A percentile compares a stretch with the other conserved stretches of the same genome.
These are phyloP conservation scores for Trachelus tabidus DNA, from an alignment of 2,888 invertebrate species.

Conservation along the genomic window DNA sequence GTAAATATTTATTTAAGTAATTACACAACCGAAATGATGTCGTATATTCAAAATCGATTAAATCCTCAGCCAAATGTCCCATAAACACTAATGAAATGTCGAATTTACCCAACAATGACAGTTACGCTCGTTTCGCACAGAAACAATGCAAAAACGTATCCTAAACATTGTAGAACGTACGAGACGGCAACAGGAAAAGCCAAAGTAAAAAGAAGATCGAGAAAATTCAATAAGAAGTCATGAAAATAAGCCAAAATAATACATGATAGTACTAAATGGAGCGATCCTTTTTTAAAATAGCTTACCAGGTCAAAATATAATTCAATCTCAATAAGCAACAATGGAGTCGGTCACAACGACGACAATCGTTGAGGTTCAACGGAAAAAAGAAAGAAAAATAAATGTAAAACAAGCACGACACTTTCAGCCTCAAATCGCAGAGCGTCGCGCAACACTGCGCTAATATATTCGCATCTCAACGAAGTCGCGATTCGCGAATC, in stretches of 20 bases:
- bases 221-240: not conserved
- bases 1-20: not conserved
- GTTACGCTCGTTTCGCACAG: not conserved
- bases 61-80: not conserved
- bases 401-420: not conserved
- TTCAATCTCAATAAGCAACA: conserved; percentile 19
- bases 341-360: conserved; percentile 18
- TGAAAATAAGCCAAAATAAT: not conserved
- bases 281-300: conserved; percentile 17
- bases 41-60: not conserved
- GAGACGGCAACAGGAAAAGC: not conserved
- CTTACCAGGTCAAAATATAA: conserved; percentile 27
- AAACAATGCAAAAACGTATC: not conserved
- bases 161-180: not conserved
- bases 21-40: not conserved
- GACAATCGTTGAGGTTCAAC: not conserved
- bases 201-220: not conserved
- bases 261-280: not conserved
- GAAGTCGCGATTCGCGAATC: not conserved
- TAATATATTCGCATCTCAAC: not conserved
- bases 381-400: not conserved
- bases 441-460: not conserved
- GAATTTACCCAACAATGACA: not conserved
- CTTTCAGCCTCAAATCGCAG: not conserved
- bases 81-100: not conserved